Percentiles rank a stretch among this genome's conserved stretches.
Evolutionary conservation across 2,797 vertebrate genomes (phyloP).

Genomic region (Neosilurus hyrtlii): DNA sequence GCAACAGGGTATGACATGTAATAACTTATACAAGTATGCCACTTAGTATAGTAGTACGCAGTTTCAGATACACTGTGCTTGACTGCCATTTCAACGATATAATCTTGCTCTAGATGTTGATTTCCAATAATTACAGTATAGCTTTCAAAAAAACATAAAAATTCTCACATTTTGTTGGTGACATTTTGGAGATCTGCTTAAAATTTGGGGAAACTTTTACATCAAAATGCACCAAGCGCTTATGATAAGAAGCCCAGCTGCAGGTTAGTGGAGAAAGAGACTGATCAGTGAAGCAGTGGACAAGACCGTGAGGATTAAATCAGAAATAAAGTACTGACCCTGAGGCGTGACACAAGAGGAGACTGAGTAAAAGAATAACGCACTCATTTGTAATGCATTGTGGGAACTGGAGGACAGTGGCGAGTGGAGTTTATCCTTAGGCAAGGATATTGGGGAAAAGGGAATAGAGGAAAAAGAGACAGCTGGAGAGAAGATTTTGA

Average conservation of each 20-base stretch:
- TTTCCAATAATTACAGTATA: slow-evolving; percentile 5
- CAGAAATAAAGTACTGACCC: slow-evolving; percentile 28
- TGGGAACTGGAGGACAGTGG: neutral
- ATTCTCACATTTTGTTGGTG: neutral
- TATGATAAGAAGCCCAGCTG: slow-evolving; percentile 18
- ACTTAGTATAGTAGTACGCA: neutral
- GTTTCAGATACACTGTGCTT: neutral
- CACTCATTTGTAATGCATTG: slow-evolving; percentile 17
- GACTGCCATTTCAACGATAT: neutral
- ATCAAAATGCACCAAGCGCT: slow-evolving; percentile 8
- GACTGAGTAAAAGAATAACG: slow-evolving; percentile 12
- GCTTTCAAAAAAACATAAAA: neutral
- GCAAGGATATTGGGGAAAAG: neutral
- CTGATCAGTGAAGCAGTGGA: slow-evolving; percentile 25
- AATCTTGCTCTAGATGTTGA: neutral
- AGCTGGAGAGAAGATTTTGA: neutral
- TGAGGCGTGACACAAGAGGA: slow-evolving; percentile 8
- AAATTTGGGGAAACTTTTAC: neutral
- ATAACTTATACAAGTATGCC: neutral
- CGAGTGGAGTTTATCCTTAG: slow-evolving; percentile 20
- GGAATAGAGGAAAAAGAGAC: neutral
- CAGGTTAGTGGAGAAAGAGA: slow-evolving; percentile 21
- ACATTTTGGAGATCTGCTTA: slow-evolving; percentile 18
- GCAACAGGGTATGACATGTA: neutral
- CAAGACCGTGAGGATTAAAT: slow-evolving; percentile 23